These are phyloP conservation scores for Ferrisia virgata DNA, from an alignment of 2,888 invertebrate genomes.

Conservation along the genomic window DNA sequence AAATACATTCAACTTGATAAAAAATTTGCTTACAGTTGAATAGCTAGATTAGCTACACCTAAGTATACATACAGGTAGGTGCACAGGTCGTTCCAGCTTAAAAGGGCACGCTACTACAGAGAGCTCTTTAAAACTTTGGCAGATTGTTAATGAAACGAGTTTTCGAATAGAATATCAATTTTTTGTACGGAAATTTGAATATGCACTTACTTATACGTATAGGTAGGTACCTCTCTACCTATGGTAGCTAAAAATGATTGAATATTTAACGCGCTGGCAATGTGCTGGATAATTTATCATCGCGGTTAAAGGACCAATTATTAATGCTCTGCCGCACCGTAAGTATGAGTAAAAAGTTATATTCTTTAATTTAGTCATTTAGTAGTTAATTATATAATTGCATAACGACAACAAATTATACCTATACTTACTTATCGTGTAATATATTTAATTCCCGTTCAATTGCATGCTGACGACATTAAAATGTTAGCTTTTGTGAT, in stretches of 20 bases:
- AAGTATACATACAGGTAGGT: background rate
- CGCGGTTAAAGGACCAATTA: background rate
- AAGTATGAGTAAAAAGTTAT: background rate
- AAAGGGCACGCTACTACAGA: background rate
- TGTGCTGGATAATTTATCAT: background rate
- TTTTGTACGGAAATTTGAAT: background rate
- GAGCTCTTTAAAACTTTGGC: background rate
- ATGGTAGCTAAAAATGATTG: background rate
- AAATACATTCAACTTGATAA: background rate
- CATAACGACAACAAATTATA: background rate
- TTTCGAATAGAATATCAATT: background rate
- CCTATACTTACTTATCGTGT: background rate
- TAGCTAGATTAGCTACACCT: too few relatives aligned
- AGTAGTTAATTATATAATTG: background rate
- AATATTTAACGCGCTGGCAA: background rate
- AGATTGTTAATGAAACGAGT: conserved; percentile 1
- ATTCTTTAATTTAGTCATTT: conserved; percentile 1
- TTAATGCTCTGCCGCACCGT: background rate
- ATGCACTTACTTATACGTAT: too few relatives aligned
- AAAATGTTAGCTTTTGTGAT: too few relatives aligned
- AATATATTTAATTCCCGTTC: too few relatives aligned
- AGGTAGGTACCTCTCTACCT: background rate
- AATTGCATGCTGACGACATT: too few relatives aligned
- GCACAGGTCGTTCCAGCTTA: background rate
- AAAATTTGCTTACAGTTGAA: background rate